phyloP scores from a whole-genome alignment of 2,888 invertebrate species.

The Hyppa rectilinea region DNA sequence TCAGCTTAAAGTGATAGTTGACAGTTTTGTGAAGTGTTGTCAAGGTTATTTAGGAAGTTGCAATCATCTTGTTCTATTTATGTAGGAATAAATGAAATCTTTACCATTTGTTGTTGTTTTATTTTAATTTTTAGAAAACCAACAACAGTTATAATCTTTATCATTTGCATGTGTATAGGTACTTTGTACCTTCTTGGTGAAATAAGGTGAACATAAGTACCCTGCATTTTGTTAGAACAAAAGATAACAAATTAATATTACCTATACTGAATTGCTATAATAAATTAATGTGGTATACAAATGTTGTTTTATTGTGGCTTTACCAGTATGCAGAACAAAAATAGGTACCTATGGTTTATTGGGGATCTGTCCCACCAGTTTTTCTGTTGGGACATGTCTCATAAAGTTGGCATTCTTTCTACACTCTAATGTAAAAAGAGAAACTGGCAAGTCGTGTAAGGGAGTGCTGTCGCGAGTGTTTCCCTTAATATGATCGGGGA shows the following conservation, averaged over 20 bases:
- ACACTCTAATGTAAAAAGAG: too few species aligned
- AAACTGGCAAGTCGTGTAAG: too few species aligned
- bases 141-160: background rate
- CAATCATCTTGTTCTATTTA: slow-evolving; percentile 70
- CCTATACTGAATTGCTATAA: too few species aligned
- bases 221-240: background rate
- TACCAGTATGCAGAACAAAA: too few species aligned
- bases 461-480: too few species aligned
- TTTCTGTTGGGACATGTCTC: too few species aligned
- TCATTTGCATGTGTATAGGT: slow-evolving; percentile 7
- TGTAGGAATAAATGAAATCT: slow-evolving; percentile 84
- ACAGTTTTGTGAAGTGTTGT: slow-evolving; percentile 61
- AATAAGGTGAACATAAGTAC: slow-evolving; percentile 45
- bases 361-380: too few species aligned
- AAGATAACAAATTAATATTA: too few species aligned
- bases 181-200: slow-evolving; percentile 36
- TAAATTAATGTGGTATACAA: slow-evolving; percentile 1
- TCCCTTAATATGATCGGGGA: too few species aligned
- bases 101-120: slow-evolving; percentile 53
- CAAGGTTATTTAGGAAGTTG: slow-evolving; percentile 59
- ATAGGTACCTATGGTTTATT: too few species aligned
- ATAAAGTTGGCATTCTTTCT: too few species aligned
- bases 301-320: slow-evolving; percentile 16
- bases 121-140: slow-evolving; percentile 20
- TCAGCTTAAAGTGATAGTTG: slow-evolving; percentile 48